Conservation (phyloP, 2,888 invertebrate genomes). For the Metellina segmentata region DNA sequence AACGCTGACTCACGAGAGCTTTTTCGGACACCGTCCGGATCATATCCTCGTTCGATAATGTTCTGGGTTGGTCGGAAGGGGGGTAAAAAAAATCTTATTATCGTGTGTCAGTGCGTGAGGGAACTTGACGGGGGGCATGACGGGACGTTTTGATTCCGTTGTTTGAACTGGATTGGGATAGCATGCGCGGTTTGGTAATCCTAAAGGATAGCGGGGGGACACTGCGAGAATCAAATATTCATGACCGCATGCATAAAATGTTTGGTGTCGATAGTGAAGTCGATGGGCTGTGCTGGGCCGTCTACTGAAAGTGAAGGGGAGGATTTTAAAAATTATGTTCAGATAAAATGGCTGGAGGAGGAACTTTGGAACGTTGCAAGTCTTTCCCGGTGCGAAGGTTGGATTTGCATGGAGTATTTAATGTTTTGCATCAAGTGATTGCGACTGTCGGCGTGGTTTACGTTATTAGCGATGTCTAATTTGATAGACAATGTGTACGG, state of each 20-base stretch:
- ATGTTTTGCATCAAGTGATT: no score
- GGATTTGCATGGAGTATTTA: no score
- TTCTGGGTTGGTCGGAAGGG: constrained; percentile 10
- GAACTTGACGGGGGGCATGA: background rate
- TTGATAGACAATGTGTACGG: no score
- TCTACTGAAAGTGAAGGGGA: no score
- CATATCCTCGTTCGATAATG: constrained; percentile 56
- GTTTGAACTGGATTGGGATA: constrained; percentile 38
- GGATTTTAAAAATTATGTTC: no score
- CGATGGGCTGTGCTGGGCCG: background rate
- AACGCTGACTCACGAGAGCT: constrained; percentile 54
- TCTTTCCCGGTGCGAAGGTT: no score
- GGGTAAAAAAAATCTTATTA: background rate
- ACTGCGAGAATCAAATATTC: constrained; percentile 70
- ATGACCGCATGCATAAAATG: constrained; percentile 70
- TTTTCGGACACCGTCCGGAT: constrained; percentile 28
- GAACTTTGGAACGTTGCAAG: no score
- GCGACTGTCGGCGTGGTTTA: no score
- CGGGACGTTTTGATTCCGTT: constrained; percentile 36
- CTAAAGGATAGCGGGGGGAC: constrained; percentile 2
- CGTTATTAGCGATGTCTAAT: no score
- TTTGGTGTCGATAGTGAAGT: constrained; percentile 50
- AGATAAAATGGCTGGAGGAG: no score
- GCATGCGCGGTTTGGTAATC: constrained; percentile 51
- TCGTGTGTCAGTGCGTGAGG: background rate